Conservation (phyloP, 2,888 invertebrate genomes). For the Netelia melanura region DNA sequence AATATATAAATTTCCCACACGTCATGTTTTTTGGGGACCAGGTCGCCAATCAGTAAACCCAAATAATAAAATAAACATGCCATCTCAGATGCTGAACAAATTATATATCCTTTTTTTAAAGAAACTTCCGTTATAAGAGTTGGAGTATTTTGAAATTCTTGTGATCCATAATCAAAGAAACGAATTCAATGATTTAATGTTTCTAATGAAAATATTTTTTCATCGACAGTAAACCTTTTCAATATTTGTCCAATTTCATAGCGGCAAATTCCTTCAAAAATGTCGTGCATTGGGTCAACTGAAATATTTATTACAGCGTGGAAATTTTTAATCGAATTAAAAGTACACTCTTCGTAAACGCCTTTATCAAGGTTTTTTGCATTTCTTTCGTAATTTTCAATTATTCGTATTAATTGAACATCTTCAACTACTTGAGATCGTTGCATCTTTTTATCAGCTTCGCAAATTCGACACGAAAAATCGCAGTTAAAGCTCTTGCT, state of each 20-base stretch:
- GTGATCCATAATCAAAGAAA: constrained; percentile 58
- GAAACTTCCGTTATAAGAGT: constrained; percentile 51
- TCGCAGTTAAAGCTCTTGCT: constrained; percentile 55
- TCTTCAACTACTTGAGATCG: constrained; percentile 62
- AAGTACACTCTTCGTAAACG: constrained; percentile 67
- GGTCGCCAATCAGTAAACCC: constrained; percentile 65
- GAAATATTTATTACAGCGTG: constrained; percentile 54
- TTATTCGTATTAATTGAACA: constrained; percentile 52
- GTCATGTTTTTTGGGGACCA: constrained; percentile 53
- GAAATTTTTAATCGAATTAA: constrained; percentile 65
- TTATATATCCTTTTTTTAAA: constrained; percentile 57
- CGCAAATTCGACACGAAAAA: constrained; percentile 72
- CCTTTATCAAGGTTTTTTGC: constrained; percentile 59
- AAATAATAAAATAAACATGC: constrained; percentile 58
- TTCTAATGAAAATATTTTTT: constrained; percentile 61
- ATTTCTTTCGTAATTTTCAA: constrained; percentile 65
- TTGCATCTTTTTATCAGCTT: constrained; percentile 56
- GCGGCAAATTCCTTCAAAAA: constrained; percentile 65
- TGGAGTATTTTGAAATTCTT: constrained; percentile 54
- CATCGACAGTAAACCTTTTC: constrained; percentile 43
- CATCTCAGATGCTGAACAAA: constrained; percentile 66
- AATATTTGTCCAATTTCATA: constrained; percentile 63
- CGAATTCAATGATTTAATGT: constrained; percentile 62
- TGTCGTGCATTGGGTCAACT: constrained; percentile 66
- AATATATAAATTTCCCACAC: too few relatives aligned